phyloP scores from a whole-genome alignment of 2,113 vertebrate genomes.

The zebrafish (Danio rerio) region GRCz12tu NC_133177.1:29039501-29040000 shows the following conservation, averaged over 20 bases:
- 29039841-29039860: neutral
- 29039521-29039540: constrained; percentile 6
- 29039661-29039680: neutral
- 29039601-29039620: neutral
- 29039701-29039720: constrained; percentile 10
- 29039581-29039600: neutral
- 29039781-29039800: neutral
- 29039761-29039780: neutral
- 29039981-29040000: constrained; percentile 2
- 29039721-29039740: neutral
- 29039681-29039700: neutral
- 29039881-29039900: constrained; percentile 10
- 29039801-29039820: neutral
- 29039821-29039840: neutral
- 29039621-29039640: neutral
- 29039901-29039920: constrained; percentile 15
- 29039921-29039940: neutral
- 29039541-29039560: constrained; percentile 23
- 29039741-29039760: constrained; percentile 18
- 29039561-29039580: constrained; percentile 23
- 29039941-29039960: neutral
- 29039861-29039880: neutral
- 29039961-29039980: neutral
- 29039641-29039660: neutral
- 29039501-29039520: neutral